Evolutionary conservation across 2,797 vertebrate genomes (phyloP).

Genomic region (Tachyglossus aculeatus): DNA sequence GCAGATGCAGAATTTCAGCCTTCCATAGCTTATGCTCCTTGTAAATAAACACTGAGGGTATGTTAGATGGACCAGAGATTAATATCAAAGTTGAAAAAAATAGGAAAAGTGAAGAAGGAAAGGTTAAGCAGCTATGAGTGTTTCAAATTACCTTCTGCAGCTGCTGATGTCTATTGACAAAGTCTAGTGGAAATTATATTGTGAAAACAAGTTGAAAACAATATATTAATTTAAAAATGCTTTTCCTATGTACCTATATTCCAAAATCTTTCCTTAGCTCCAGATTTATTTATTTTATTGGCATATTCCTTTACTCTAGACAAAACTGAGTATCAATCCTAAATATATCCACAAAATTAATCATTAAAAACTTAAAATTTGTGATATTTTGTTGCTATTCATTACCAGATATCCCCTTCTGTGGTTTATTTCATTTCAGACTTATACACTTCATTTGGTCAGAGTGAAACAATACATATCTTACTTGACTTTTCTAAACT

Average conservation of each 20-base stretch:
- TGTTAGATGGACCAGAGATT: no score
- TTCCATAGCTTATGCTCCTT: not conserved
- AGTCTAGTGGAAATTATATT: conserved; percentile 23
- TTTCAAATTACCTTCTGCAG: conserved; percentile 16
- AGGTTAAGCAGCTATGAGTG: conserved; percentile 15
- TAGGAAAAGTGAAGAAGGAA: conserved; percentile 12
- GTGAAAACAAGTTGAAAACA: not conserved
- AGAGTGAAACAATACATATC: no score
- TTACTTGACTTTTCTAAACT: no score
- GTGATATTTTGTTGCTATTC: no score
- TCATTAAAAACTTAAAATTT: no score
- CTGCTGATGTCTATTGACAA: not conserved
- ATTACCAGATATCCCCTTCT: no score
- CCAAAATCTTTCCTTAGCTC: not conserved
- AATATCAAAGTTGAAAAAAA: conserved; percentile 13
- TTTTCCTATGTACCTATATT: not conserved
- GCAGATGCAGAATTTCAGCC: not conserved
- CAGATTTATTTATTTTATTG: no score
- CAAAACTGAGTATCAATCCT: no score
- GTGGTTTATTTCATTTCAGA: no score
- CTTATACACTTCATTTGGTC: no score
- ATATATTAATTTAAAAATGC: not conserved
- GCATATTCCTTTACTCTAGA: no score
- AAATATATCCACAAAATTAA: no score
- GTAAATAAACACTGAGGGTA: conserved; percentile 11